A percentile compares a stretch with the other conserved stretches of the same genome.
phyloP scores from a whole-genome alignment of 2,888 invertebrate species.

The Cataglyphis altisquamis region DNA sequence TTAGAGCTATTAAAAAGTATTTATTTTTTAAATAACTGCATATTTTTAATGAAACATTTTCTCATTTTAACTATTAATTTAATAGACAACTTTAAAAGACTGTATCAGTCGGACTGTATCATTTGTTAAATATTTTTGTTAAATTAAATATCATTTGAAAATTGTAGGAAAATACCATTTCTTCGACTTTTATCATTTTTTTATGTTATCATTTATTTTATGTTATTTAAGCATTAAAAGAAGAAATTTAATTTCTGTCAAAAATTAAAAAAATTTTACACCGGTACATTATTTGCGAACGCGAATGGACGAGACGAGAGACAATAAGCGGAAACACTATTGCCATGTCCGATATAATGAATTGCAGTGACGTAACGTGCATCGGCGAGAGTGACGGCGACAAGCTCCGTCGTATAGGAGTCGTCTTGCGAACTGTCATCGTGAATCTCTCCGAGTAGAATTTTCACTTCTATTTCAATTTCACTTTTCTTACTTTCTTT shows the following conservation, averaged over 20 bases:
- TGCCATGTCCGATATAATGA: conserved; percentile 48
- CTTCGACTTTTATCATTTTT: too few species aligned
- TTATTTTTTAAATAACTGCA: neutral
- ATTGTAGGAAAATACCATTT: neutral
- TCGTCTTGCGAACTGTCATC: conserved; percentile 20
- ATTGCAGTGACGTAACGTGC: conserved; percentile 54
- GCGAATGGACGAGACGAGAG: conserved; percentile 35
- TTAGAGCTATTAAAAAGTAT: neutral
- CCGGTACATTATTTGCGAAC: conserved; percentile 1
- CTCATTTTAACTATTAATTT: neutral
- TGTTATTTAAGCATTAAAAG: neutral
- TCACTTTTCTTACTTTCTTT: neutral
- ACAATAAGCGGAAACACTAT: conserved; percentile 61
- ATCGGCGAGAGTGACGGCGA: conserved; percentile 41
- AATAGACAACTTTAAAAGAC: neutral
- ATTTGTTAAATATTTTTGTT: neutral
- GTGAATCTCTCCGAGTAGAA: neutral
- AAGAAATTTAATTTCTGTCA: neutral
- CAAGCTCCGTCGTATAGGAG: conserved; percentile 45
- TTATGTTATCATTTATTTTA: too few species aligned
- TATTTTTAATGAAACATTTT: neutral
- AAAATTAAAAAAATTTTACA: neutral
- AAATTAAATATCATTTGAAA: neutral
- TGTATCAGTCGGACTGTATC: neutral
- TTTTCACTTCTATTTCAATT: neutral